Base-by-base conservation (phyloP, 1,140 invertebrate species). In the Drosophila kepulauana region DNA sequence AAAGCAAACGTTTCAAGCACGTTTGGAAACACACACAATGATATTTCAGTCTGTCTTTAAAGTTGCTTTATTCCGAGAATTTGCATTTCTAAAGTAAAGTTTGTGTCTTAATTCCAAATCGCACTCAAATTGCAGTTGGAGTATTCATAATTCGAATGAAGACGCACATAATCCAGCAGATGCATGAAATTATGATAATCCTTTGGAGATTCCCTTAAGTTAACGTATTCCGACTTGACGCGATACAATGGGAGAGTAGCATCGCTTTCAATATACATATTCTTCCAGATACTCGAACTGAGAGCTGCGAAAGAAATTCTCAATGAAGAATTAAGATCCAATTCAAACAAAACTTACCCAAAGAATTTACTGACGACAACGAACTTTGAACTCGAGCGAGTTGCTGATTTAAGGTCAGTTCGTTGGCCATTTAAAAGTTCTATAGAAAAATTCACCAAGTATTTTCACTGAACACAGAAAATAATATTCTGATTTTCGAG, bases 31-130 rank as follows among this genome's bases (percentile, higher is more conserved):
- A 25, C 20, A 25, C 20, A 25, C 20, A 16, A 1, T 25, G 20
- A 25, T 25, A 25, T 25, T 25, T 25, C 20, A 25, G 67, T 85
- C 78, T 73, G 82, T 51, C 67, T 74, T 74, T 80, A 72, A 80
- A 81, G 81, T 85, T 79, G 79, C 76, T 72, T 84, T 80, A 78
- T 38, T 38, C 35, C 2, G 8, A 10, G 35, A 38, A 38, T 38
- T 38, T 8, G 35, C 35, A 38, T 38, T 8, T 25, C 20, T 25
- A 25, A 25, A 25, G 20, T 25, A 25, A 25, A 25, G 20, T 25
- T 25, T 25, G 3, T 25, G 20, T 8, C 10, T 38, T 8, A 38
- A 38, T 38, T 38, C 35, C 1, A 38, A 10, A 38, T 8, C 8
- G 45, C 15, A 48, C 5, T 20, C 7, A 10, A 48, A 13, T 48